Conservation (phyloP, 2,888 invertebrate species). For the Lucinisca nassula region DNA sequence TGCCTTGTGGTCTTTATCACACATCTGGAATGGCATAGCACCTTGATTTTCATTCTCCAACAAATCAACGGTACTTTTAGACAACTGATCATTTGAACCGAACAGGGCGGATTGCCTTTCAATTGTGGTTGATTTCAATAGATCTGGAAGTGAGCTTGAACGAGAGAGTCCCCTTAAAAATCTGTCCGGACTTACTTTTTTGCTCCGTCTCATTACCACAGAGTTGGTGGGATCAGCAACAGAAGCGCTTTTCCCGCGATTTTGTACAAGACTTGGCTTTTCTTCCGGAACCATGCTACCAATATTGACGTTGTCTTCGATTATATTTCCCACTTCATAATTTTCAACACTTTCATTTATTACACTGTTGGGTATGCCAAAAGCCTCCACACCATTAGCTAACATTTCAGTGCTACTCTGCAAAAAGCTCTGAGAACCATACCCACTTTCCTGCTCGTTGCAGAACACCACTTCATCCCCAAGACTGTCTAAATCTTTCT, state of each 20-base stretch:
- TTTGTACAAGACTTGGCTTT: neutral
- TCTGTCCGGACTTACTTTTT: neutral
- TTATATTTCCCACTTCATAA: neutral
- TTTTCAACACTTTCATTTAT: neutral
- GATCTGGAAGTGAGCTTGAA: slow-evolving; percentile 65
- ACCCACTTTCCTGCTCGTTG: neutral
- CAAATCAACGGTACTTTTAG: slow-evolving; percentile 14
- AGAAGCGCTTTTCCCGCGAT: neutral
- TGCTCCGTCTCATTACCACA: neutral
- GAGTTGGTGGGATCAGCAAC: neutral
- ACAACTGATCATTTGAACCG: neutral
- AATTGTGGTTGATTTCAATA: slow-evolving; percentile 50
- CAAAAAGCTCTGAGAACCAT: neutral
- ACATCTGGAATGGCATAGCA: slow-evolving; percentile 20
- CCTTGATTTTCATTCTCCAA: neutral
- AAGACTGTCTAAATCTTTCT: neutral
- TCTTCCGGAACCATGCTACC: neutral
- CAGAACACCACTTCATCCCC: neutral
- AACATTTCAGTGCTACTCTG: neutral
- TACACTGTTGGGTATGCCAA: neutral
- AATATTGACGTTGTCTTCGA: neutral
- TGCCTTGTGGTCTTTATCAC: slow-evolving; percentile 52
- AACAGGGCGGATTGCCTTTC: neutral
- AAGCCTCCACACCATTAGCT: neutral
- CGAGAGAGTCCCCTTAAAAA: neutral